Percentiles rank a stretch among this genome's conserved stretches.
Evolutionary conservation across 2,113 vertebrate species (phyloP).

Genomic region (Poeciliopsis occidentalis): DNA sequence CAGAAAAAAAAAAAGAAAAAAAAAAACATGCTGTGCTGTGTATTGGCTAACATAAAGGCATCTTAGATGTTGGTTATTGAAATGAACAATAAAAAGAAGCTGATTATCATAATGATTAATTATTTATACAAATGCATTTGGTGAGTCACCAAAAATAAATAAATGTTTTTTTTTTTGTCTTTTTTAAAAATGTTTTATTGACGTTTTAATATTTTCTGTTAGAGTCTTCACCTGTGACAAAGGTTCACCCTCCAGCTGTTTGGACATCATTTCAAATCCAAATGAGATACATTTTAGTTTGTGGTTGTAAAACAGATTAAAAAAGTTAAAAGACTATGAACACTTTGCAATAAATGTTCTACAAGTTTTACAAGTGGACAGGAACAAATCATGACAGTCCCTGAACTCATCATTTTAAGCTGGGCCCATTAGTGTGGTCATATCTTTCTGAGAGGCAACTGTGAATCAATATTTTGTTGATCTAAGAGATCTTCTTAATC

Average conservation of each 20-base stretch:
- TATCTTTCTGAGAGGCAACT: not conserved
- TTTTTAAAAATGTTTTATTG: not conserved
- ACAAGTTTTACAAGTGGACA: not conserved
- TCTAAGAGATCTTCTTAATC: not conserved
- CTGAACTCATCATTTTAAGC: not conserved
- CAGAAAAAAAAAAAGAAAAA: too few relatives aligned
- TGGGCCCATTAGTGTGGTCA: not conserved
- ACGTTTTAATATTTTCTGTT: not conserved
- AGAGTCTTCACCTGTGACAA: not conserved
- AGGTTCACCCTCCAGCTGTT: not conserved
- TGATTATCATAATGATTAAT: not conserved
- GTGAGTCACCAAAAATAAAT: not conserved
- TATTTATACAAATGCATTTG: too few relatives aligned
- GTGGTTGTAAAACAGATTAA: not conserved
- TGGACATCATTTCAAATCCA: too few relatives aligned
- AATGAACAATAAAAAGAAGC: too few relatives aligned
- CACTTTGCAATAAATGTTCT: not conserved
- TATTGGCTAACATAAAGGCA: too few relatives aligned
- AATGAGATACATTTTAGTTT: too few relatives aligned
- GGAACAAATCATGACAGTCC: not conserved
- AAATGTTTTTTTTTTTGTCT: too few relatives aligned
- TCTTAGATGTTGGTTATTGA: too few relatives aligned
- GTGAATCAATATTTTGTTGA: not conserved
- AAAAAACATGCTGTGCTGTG: too few relatives aligned
- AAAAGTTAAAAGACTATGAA: not conserved